Evolutionary conservation across 2,888 invertebrate genomes (phyloP).

Genomic region (Drosophila fungiperda): DNA sequence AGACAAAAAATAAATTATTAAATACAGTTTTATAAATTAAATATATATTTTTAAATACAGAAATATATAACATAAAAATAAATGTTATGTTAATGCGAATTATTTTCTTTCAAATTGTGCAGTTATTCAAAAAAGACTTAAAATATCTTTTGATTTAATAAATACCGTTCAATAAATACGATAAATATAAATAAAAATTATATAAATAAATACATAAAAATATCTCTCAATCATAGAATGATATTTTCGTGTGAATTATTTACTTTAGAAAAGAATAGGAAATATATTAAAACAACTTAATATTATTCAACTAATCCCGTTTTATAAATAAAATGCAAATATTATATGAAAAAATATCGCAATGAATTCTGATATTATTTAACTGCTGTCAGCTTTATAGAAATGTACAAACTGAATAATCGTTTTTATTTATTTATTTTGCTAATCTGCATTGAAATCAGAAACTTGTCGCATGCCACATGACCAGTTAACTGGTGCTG

Average conservation of each 20-base stretch:
- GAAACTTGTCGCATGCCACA: constrained; percentile 31
- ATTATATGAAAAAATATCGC: not conserved
- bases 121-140: not conserved
- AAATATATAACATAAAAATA: not conserved
- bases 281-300: not conserved
- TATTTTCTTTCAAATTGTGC: not conserved
- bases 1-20: not conserved
- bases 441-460: constrained; percentile 27
- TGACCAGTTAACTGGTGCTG: constrained; percentile 33
- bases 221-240: too few species aligned
- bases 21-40: not conserved
- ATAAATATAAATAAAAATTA: too few species aligned
- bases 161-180: too few species aligned
- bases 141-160: too few species aligned
- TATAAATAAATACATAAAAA: too few species aligned
- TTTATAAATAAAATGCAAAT: not conserved
- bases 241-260: too few species aligned
- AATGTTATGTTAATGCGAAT: not conserved
- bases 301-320: not conserved
- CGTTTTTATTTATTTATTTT: not conserved
- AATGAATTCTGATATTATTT: not conserved
- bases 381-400: not conserved
- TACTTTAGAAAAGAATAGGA: too few species aligned
- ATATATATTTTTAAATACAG: not conserved
- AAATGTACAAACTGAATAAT: constrained; percentile 2